Percentiles rank a stretch among this genome's conserved stretches.
phyloP scores from a whole-genome alignment of 2,888 invertebrate genomes.

The Ochropacha duplaris region DNA sequence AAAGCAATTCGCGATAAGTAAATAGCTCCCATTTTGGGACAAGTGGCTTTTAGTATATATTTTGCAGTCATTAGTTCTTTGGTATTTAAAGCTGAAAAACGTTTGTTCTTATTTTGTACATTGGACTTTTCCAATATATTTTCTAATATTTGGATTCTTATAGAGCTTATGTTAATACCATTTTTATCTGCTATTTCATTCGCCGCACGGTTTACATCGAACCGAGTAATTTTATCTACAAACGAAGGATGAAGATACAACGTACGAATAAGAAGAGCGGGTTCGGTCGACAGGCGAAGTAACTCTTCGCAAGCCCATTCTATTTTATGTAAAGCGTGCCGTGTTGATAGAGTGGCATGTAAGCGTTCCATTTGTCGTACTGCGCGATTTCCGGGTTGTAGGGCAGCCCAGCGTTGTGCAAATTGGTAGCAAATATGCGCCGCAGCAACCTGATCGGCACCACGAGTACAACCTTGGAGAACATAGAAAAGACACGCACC shows the following conservation, averaged over 20 bases:
- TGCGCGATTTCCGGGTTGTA: constrained; percentile 75
- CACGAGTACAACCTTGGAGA: constrained; percentile 75
- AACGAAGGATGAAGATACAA: constrained; percentile 73
- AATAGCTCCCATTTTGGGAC: constrained; percentile 78
- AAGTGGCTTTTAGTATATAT: constrained; percentile 77
- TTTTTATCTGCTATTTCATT: constrained; percentile 80
- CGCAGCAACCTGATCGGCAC: constrained; percentile 79
- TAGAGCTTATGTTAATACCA: constrained; percentile 71
- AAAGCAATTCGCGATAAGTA: constrained; percentile 76
- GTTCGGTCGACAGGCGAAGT: constrained; percentile 68
- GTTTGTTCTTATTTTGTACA: constrained; percentile 48
- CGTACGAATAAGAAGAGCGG: constrained; percentile 71
- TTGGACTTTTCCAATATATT: constrained; percentile 64
- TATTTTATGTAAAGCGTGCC: constrained; percentile 74
- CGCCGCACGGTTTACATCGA: constrained; percentile 72
- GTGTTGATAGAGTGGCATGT: constrained; percentile 72
- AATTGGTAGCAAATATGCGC: constrained; percentile 78
- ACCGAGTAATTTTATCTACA: constrained; percentile 64
- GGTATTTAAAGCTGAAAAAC: constrained; percentile 49
- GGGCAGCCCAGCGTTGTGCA: constrained; percentile 75
- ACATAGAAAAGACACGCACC: constrained; percentile 79
- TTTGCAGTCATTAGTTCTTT: constrained; percentile 73
- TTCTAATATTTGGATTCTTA: constrained; percentile 76
- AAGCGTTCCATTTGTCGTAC: constrained; percentile 77
- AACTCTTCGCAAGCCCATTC: constrained; percentile 77